Evolutionary conservation across 2,797 vertebrate species (phyloP).

Genomic region (Chelonia mydas): DNA sequence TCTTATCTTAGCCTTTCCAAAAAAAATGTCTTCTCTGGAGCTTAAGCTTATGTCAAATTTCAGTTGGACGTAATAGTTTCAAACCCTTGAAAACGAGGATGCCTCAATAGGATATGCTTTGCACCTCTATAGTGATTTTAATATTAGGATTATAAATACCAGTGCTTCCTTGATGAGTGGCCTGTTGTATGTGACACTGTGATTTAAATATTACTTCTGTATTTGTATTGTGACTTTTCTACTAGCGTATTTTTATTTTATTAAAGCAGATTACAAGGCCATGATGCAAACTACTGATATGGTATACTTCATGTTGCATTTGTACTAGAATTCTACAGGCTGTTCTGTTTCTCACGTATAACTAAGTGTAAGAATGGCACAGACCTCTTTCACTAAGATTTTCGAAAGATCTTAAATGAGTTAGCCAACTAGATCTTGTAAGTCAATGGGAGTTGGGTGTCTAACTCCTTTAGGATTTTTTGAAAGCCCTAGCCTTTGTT

Average conservation of each 20-base stretch:
- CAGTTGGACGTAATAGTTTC: background rate
- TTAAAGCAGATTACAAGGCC: background rate
- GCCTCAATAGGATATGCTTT: background rate
- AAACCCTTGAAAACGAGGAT: background rate
- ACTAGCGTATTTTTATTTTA: accelerated
- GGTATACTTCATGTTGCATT: background rate
- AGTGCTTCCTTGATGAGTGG: background rate
- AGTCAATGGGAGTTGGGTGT: background rate
- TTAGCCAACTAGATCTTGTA: background rate
- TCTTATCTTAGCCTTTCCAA: background rate
- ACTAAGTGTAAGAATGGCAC: background rate
- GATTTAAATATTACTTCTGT: background rate
- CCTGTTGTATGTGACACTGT: background rate
- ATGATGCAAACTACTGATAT: background rate
- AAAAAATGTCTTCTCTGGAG: background rate
- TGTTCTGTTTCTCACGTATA: background rate
- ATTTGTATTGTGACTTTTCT: background rate
- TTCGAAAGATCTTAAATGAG: background rate
- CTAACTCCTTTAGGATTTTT: background rate
- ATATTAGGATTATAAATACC: background rate
- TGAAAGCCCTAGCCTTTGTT: background rate
- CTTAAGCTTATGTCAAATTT: background rate
- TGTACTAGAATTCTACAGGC: background rate
- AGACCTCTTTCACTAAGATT: background rate
- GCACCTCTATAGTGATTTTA: background rate